Evolutionary conservation across 1,140 invertebrate species (phyloP).

Genomic region (Tigriopus japonicus): DNA sequence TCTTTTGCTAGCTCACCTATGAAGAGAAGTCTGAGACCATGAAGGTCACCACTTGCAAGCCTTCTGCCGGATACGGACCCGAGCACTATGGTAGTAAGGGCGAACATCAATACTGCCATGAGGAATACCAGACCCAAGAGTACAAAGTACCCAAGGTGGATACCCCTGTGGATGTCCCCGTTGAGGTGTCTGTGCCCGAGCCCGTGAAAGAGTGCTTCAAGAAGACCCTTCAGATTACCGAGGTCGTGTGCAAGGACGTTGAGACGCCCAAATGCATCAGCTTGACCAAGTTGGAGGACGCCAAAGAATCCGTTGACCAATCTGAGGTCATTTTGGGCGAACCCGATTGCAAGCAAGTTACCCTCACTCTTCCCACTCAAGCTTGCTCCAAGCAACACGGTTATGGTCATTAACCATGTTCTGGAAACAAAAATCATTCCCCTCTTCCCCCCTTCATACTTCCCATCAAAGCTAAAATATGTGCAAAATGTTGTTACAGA

Average conservation of each 20-base stretch:
- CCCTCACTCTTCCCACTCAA: conserved; percentile 12
- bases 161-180: conserved; percentile 1
- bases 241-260: conserved; percentile 9
- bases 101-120: conserved; percentile 9
- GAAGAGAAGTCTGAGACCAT: conserved; percentile 12
- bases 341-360: conserved; percentile 7
- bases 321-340: conserved; percentile 9
- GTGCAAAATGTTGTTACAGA: too few species aligned
- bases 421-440: too few species aligned
- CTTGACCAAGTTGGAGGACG: conserved; percentile 11
- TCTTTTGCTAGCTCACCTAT: conserved; percentile 10
- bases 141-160: conserved; percentile 5
- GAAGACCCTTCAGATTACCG: conserved; percentile 9
- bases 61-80: conserved; percentile 5
- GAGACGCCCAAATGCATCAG: conserved; percentile 11
- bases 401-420: not conserved
- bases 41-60: conserved; percentile 10
- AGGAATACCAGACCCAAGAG: conserved; percentile 13
- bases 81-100: not conserved
- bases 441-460: too few species aligned
- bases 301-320: conserved; percentile 7
- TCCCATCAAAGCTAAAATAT: too few species aligned
- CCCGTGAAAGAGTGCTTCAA: conserved; percentile 5
- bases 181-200: not conserved
- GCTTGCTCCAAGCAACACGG: conserved; percentile 7